Conservation (phyloP, 2,113 vertebrate genomes). For the Anguilla japonica region DNA sequence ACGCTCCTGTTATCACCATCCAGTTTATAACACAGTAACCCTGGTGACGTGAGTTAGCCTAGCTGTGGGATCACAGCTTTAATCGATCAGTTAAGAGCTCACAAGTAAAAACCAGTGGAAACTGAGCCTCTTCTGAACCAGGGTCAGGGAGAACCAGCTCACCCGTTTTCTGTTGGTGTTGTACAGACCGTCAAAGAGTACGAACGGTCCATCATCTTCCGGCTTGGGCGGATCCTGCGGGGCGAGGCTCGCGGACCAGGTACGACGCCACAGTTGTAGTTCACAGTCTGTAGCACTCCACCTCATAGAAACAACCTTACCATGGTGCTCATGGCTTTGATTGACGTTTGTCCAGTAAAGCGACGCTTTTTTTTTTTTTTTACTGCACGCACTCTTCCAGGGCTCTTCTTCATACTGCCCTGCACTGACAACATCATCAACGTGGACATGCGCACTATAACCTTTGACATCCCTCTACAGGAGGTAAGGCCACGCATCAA, state of each 20-base stretch:
- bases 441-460: conserved; percentile 96
- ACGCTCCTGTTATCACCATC: no score
- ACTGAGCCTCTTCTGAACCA: no score
- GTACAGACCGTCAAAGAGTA: conserved; percentile 80
- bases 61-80: no score
- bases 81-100: no score
- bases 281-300: not conserved
- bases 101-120: no score
- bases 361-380: not conserved
- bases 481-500: conserved; percentile 74
- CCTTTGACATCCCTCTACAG: conserved; percentile 94
- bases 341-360: not conserved
- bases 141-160: not conserved
- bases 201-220: conserved; percentile 79
- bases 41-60: no score
- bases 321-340: not conserved
- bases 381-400: conserved; percentile 48
- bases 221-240: conserved; percentile 74
- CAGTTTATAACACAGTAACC: no score
- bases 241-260: conserved; percentile 82
- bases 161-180: not conserved
- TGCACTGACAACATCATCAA: conserved; percentile 97
- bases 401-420: conserved; percentile 89
- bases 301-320: not conserved
- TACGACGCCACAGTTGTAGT: conserved; percentile 40